These are phyloP conservation scores for Scelioninae gen. 1 DNA, from an alignment of 2,888 invertebrate genomes.

Conservation along the genomic window DNA sequence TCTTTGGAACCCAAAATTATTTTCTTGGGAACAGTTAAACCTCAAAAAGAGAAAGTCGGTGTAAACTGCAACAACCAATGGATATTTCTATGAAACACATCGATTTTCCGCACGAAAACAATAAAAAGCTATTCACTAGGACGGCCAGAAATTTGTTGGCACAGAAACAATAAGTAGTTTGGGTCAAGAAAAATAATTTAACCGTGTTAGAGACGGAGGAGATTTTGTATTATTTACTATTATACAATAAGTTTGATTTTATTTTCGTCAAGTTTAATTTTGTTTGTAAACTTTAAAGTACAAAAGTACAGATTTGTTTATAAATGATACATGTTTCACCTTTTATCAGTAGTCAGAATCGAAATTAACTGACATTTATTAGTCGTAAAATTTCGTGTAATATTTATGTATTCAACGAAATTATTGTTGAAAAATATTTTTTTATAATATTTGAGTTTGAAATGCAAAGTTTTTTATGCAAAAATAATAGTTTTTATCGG, in stretches of 20 bases:
- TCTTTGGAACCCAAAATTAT: conserved; percentile 11
- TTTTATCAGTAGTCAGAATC: too few species aligned
- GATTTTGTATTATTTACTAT: conserved; percentile 7
- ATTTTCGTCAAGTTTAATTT: not conserved
- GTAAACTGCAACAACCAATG: not conserved
- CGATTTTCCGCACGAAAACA: conserved; percentile 9
- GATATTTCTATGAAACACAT: conserved; percentile 5
- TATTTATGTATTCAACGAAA: too few species aligned
- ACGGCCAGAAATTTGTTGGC: conserved; percentile 13
- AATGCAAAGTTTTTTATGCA: too few species aligned
- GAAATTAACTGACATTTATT: too few species aligned
- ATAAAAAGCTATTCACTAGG: not conserved
- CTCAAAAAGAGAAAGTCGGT: conserved; percentile 39
- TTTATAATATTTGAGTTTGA: too few species aligned
- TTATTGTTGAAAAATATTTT: too few species aligned
- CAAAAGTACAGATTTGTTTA: not conserved
- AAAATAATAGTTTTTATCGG: too few species aligned
- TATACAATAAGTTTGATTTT: not conserved
- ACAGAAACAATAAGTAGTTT: conserved; percentile 1
- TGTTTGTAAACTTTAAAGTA: not conserved
- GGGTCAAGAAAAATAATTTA: conserved; percentile 5
- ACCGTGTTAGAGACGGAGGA: conserved; percentile 8
- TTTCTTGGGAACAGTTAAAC: conserved; percentile 15
- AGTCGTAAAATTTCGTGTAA: too few species aligned
- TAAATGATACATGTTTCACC: too few species aligned